Base-by-base conservation (phyloP, 2,888 invertebrate genomes). In the Mesopsocus fuscifrons region DNA sequence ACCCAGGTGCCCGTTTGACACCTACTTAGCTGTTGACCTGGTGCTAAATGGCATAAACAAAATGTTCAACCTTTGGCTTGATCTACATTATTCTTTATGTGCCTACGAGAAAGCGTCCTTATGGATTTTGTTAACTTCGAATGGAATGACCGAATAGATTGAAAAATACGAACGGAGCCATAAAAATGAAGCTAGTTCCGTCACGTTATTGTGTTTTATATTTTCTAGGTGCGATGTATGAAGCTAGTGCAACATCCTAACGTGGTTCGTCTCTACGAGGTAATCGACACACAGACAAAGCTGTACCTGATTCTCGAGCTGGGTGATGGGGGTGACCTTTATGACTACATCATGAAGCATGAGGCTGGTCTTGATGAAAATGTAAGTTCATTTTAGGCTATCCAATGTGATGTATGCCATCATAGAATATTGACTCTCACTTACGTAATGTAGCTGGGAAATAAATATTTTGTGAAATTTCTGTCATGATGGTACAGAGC, bases 181-280 rank as follows among this genome's bases (percentile, higher is more conserved):
- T n/a, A n/a, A n/a, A n/a, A n/a, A n/a, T n/a, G n/a, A n/a, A n/a
- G n/a, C n/a, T n/a, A n/a, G n/a, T n/a, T n/a, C n/a, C n/a, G n/a
- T n/a, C n/a, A n/a, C n/a, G n/a, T n/a, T n/a, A n/a, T n/a, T n/a
- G n/a, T n/a, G n/a, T n/a, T n/a, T n/a, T n/a, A n/a, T n/a, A n/a
- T n/a, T n/a, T 57, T 63, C 44, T 56, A 80, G 85, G 79, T 88
- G 48, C 74, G 92, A 50, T 97, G 95, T 62, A 97, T 97, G 95
- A 97, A 97, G 65, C 66, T 98, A 54, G 97, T 99, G 38, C 97
- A 98, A 61, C 98, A 98, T 67, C 95, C 97, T 23, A 92, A 98
- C 67, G 95, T 98, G 32, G 97, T 98, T 38, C 72, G 95, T 44
- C 69, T 98, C 41, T 98, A 99, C 66, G 95, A 98, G 70, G 97